Percentiles rank a stretch among this genome's conserved stretches.
Conservation (phyloP, 2,113 vertebrate species). For the Rhagologus leucostigma region DNA sequence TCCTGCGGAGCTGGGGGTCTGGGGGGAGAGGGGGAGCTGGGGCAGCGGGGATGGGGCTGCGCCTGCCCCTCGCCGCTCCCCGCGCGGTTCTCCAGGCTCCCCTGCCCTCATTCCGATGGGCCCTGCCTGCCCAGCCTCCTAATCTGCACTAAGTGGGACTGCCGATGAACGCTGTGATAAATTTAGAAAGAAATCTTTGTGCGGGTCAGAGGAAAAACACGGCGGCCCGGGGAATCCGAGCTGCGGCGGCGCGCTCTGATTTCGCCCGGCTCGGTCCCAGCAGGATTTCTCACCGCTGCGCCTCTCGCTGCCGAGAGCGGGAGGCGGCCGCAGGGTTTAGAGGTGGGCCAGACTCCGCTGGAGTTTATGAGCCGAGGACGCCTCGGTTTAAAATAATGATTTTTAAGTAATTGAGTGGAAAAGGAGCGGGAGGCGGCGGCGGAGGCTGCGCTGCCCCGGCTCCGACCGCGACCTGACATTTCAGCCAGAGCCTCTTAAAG, state of each 20-base stretch:
- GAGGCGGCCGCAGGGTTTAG: fast-evolving
- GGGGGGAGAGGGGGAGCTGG: fast-evolving
- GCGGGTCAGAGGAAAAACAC: conserved; percentile 48
- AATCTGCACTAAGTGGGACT: not conserved
- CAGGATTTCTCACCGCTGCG: fast-evolving
- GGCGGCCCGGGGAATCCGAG: not conserved
- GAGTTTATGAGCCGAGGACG: fast-evolving
- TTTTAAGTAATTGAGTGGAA: fast-evolving
- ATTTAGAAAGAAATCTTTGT: conserved; percentile 64
- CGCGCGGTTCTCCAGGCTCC: not conserved
- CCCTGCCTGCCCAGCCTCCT: not conserved
- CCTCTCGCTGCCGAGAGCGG: fast-evolving
- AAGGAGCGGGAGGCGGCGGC: not conserved
- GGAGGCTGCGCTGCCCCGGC: not conserved
- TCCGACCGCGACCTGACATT: not conserved
- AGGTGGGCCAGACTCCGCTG: fast-evolving
- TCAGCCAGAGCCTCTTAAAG: not conserved
- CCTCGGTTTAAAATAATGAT: fast-evolving
- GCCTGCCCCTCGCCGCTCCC: not conserved
- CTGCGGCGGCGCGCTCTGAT: not conserved
- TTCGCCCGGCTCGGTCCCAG: not conserved
- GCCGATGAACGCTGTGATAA: conserved; percentile 1
- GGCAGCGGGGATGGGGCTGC: not conserved
- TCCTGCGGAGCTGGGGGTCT: fast-evolving
- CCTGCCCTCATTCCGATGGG: not conserved